phyloP scores from a whole-genome alignment of 2,113 vertebrate genomes.

The Alligator mississippiensis region DNA sequence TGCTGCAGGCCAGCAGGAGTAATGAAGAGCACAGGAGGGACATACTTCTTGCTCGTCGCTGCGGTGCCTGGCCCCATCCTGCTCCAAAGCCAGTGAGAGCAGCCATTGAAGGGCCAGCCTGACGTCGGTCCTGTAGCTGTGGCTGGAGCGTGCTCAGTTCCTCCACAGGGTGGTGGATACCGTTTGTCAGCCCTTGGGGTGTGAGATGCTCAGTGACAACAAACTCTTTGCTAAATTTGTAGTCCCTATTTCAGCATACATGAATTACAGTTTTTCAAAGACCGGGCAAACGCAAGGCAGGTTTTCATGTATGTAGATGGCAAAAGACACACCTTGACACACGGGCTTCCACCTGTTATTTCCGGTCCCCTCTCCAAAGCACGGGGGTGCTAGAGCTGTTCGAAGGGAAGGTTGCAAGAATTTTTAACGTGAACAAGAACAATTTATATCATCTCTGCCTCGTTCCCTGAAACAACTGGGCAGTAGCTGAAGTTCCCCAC shows the following conservation, averaged over 20 bases:
- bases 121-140: background rate
- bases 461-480: background rate
- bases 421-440: background rate
- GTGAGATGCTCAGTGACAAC: background rate
- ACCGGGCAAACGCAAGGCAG: background rate
- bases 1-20: background rate
- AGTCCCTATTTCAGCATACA: background rate
- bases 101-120: background rate
- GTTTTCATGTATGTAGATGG: background rate
- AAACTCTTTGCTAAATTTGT: background rate
- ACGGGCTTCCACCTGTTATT: background rate
- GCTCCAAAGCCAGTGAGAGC: background rate
- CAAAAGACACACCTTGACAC: background rate
- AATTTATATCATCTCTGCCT: background rate
- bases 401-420: background rate
- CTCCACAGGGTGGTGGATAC: background rate
- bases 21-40: background rate
- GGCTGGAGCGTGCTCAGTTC: background rate
- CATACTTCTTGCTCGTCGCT: background rate
- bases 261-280: background rate
- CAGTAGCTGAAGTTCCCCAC: background rate
- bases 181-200: background rate
- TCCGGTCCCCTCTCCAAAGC: background rate
- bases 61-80: background rate
- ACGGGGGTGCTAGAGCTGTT: background rate